Evolutionary conservation across 2,797 vertebrate species (phyloP).

Genomic region (Pitangus sulphuratus): DNA sequence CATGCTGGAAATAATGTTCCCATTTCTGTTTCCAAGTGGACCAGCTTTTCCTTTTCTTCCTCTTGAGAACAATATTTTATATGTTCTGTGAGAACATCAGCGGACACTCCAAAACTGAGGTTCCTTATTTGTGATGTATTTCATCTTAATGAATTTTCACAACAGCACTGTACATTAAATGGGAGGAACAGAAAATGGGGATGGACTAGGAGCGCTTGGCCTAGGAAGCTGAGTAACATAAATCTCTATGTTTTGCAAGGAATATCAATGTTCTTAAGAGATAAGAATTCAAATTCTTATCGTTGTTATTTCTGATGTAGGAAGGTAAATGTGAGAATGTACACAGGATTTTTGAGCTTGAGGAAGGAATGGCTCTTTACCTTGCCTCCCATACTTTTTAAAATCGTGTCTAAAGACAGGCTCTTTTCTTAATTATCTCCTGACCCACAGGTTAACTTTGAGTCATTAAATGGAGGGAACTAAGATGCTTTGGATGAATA

Average conservation of each 20-base stretch:
- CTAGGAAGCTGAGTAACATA: neutral
- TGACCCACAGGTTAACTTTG: neutral
- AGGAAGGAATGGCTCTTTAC: neutral
- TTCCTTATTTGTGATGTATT: neutral
- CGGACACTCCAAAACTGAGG: fast-evolving
- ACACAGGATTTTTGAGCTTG: neutral
- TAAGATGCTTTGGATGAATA: neutral
- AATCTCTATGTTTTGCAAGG: neutral
- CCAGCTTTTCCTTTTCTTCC: neutral
- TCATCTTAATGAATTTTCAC: neutral
- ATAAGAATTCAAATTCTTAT: neutral
- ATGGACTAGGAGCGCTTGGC: neutral
- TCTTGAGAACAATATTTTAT: neutral
- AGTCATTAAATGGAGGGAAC: neutral
- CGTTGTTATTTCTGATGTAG: neutral
- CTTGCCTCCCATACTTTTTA: neutral
- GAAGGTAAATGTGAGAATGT: neutral
- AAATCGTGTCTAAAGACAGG: neutral
- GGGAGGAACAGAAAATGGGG: neutral
- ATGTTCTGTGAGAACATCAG: fast-evolving
- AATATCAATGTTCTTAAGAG: neutral
- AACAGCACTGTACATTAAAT: neutral
- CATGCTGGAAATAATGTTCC: neutral
- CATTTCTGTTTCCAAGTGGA: neutral
- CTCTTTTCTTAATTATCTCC: neutral